Conservation (phyloP, 2,797 vertebrate genomes). For the Numenius phaeopus region DNA sequence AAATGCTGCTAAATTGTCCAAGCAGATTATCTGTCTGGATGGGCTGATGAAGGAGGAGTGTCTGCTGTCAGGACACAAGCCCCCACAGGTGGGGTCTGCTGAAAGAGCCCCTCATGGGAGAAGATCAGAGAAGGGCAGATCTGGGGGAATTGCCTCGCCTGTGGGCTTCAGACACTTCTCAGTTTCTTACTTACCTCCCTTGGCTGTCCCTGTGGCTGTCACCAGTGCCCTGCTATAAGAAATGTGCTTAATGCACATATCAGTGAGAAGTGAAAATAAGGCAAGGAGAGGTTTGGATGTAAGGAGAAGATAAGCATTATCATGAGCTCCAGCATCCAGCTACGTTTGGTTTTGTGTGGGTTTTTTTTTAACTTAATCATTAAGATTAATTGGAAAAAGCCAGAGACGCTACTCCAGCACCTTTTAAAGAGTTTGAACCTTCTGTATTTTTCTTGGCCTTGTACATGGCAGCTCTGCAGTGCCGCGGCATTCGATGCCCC, state of each 20-base stretch:
- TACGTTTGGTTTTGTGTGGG: not conserved
- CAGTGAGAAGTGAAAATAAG: not conserved
- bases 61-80: not conserved
- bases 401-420: not conserved
- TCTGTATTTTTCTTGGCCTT: not conserved
- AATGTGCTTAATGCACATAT: not conserved
- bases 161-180: not conserved
- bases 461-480: not conserved
- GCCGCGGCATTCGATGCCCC: rapidly evolving
- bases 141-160: not conserved
- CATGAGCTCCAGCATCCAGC: not conserved
- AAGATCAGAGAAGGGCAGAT: not conserved
- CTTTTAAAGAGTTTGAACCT: not conserved
- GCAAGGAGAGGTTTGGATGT: not conserved
- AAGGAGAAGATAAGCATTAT: constrained; percentile 3
- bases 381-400: not conserved
- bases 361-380: not conserved
- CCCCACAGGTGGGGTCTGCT: not conserved
- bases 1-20: not conserved
- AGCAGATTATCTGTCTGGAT: not conserved
- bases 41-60: not conserved
- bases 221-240: not conserved
- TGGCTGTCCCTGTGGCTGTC: not conserved
- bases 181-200: not conserved
- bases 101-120: not conserved